Evolutionary conservation across 2,113 vertebrate genomes (phyloP).

Genomic region (Myrmecobius fasciatus): DNA sequence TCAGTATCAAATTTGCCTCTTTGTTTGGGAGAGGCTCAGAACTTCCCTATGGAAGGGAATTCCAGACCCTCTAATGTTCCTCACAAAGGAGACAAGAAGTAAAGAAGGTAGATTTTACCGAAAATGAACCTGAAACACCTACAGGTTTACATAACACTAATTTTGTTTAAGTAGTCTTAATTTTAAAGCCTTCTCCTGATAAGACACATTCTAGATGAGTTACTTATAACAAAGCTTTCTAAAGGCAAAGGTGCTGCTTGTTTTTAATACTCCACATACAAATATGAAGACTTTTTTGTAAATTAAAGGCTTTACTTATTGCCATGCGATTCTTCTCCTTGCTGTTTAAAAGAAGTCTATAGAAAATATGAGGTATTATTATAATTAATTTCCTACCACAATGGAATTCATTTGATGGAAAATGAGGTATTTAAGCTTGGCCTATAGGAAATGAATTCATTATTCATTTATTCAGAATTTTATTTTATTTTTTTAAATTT

Average conservation of each 20-base stretch:
- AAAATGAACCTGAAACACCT: background rate
- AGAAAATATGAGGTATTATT: background rate
- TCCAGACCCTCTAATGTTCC: no score
- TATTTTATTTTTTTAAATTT: no score
- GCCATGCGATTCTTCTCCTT: background rate
- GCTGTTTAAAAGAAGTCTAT: background rate
- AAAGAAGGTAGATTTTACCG: background rate
- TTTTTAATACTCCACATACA: conserved; percentile 4
- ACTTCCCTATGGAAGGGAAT: no score
- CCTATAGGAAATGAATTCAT: background rate
- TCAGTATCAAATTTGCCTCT: no score
- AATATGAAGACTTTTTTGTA: background rate
- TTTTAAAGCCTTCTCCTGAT: conserved; percentile 20
- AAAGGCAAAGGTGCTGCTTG: background rate
- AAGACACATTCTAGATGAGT: background rate
- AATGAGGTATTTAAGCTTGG: background rate
- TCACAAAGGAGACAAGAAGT: background rate
- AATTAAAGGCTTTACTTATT: background rate
- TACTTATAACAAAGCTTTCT: background rate
- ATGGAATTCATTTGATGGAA: background rate
- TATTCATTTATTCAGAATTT: no score
- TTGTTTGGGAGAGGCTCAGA: no score
- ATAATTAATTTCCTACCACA: background rate
- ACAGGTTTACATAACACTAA: background rate
- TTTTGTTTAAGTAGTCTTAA: background rate